Conservation (phyloP, 2,888 invertebrate species). For the Aspidiotus destructor region DNA sequence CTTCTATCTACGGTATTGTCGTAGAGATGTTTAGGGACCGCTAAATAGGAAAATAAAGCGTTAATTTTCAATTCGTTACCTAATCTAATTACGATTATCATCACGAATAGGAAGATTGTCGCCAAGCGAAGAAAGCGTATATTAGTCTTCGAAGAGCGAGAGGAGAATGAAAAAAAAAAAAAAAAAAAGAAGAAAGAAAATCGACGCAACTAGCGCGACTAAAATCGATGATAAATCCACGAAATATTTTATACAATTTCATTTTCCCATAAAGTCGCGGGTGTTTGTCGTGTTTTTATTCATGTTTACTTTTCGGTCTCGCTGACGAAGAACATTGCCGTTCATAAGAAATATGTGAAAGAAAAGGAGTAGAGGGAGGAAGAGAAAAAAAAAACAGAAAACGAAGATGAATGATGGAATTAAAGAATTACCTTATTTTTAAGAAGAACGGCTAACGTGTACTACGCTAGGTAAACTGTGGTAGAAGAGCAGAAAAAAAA, state of each 20-base stretch:
- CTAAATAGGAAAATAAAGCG: not conserved
- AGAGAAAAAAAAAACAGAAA: slow-evolving; percentile 20
- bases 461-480: not conserved
- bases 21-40: too few relatives aligned
- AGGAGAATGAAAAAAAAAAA: not conserved
- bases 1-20: too few relatives aligned
- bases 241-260: slow-evolving; percentile 28
- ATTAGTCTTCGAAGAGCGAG: not conserved
- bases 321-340: slow-evolving; percentile 8
- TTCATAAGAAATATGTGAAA: not conserved
- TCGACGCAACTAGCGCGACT: slow-evolving; percentile 1
- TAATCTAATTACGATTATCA: slow-evolving; percentile 2
- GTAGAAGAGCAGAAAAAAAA: not conserved
- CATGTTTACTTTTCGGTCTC: slow-evolving; percentile 16
- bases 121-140: slow-evolving; percentile 1
- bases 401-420: slow-evolving; percentile 32
- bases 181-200: not conserved
- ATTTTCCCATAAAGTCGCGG: slow-evolving; percentile 30
- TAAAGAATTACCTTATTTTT: slow-evolving; percentile 31
- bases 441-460: slow-evolving; percentile 1
- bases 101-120: not conserved
- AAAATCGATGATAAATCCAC: slow-evolving; percentile 29
- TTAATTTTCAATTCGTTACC: slow-evolving; percentile 4
- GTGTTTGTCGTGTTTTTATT: slow-evolving; percentile 13
- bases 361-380: not conserved